phyloP scores from a whole-genome alignment of 2,113 vertebrate species.

The crab-eating macaque (Macaca fascicularis) region T2T-MFA8v1.1 NC_088384.1:96706001-96706500 shows the following conservation, averaged over 20 bases:
- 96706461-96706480: neutral
- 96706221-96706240: neutral
- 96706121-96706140: neutral
- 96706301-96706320: neutral
- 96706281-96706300: neutral
- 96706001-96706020: neutral
- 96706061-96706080: neutral
- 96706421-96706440: neutral
- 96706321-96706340: neutral
- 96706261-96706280: neutral
- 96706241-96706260: neutral
- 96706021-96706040: neutral
- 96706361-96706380: neutral
- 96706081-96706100: neutral
- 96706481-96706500: neutral
- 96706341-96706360: neutral
- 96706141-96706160: neutral
- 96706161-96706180: neutral
- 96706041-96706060: neutral
- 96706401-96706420: neutral
- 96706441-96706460: neutral
- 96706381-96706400: neutral
- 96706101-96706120: neutral
- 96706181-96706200: neutral
- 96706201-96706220: neutral